Conservation (phyloP, 2,113 vertebrate genomes). For the Jacana jacana region DNA sequence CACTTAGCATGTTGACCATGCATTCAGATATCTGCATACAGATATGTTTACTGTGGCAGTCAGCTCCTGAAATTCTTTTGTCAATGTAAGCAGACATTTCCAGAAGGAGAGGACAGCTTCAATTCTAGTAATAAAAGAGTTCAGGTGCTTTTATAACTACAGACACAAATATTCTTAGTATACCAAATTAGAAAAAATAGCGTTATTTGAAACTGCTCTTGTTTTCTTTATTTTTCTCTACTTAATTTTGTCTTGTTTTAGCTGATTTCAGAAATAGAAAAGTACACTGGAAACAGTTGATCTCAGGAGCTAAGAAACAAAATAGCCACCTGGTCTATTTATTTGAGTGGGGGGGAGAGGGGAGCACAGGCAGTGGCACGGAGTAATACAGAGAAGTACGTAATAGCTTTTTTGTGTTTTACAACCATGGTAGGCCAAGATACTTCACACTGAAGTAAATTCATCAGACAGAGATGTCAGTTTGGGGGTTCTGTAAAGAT, state of each 20-base stretch:
- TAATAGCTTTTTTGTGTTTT: background rate
- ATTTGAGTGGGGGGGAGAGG: background rate
- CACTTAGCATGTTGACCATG: background rate
- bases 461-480: background rate
- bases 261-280: background rate
- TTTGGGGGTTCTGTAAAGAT: background rate
- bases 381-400: background rate
- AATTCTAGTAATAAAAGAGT: background rate
- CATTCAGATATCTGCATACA: background rate
- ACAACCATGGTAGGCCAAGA: background rate
- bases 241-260: background rate
- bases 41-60: background rate
- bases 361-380: fast-evolving
- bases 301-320: background rate
- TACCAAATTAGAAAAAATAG: background rate
- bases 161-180: background rate
- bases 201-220: background rate
- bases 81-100: background rate
- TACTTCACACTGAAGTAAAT: background rate
- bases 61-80: conserved; percentile 20
- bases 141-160: background rate
- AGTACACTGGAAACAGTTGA: background rate
- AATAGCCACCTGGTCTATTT: background rate
- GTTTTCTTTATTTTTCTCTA: background rate
- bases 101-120: background rate